These are phyloP conservation scores for Meganola albula DNA, from an alignment of 2,888 invertebrate genomes.

Conservation along the genomic window DNA sequence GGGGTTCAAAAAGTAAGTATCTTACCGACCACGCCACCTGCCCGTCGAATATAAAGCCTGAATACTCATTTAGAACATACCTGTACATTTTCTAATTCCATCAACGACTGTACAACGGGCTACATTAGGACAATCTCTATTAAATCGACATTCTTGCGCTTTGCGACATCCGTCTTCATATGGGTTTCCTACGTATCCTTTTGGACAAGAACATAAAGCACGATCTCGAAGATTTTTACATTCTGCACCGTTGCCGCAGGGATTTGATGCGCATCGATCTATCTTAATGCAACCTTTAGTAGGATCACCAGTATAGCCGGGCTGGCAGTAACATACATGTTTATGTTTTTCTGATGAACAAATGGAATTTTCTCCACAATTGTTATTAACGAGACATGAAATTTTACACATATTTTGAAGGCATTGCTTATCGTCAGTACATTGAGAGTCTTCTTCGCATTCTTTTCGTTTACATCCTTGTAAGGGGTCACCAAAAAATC, in stretches of 20 bases:
- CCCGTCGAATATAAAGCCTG: too few relatives aligned
- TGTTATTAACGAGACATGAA: slow-evolving; percentile 88
- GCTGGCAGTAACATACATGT: slow-evolving; percentile 87
- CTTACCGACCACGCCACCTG: too few relatives aligned
- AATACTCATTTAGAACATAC: too few relatives aligned
- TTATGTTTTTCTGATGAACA: slow-evolving; percentile 90
- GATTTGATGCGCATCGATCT: slow-evolving; percentile 86
- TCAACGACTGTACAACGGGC: slow-evolving; percentile 86
- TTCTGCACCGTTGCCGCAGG: slow-evolving; percentile 87
- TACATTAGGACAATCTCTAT: slow-evolving; percentile 87
- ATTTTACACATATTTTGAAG: slow-evolving; percentile 90
- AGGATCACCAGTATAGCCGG: slow-evolving; percentile 91
- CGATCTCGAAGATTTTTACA: slow-evolving; percentile 89
- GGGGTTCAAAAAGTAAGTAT: too few relatives aligned
- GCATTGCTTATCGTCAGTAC: slow-evolving; percentile 89
- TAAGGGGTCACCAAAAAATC: slow-evolving; percentile 89
- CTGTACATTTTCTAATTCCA: slow-evolving; percentile 87
- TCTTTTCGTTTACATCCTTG: slow-evolving; percentile 89
- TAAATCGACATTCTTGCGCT: slow-evolving; percentile 87
- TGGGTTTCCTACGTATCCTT: slow-evolving; percentile 89
- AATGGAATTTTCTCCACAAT: slow-evolving; percentile 90
- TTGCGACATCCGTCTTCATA: slow-evolving; percentile 89
- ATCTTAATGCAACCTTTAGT: slow-evolving; percentile 83
- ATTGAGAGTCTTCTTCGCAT: slow-evolving; percentile 83
- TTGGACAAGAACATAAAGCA: slow-evolving; percentile 87